Conservation (phyloP, 2,888 invertebrate genomes). For the Aleiodes leptofemur region DNA sequence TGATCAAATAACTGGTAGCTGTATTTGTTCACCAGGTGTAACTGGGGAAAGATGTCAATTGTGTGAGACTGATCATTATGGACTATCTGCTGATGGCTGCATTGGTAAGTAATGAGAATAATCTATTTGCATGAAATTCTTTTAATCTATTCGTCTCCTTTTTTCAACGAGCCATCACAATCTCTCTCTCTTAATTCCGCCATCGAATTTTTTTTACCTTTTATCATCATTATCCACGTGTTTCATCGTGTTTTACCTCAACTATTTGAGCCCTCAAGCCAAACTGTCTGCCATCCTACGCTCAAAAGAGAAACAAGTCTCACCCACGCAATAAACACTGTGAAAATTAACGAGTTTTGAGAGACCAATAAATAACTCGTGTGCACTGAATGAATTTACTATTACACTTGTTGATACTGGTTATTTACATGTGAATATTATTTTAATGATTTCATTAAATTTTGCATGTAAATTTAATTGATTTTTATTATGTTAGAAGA, state of each 20-base stretch:
- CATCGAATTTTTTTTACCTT: not conserved
- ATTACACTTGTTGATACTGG: slow-evolving; percentile 25
- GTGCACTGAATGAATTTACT: slow-evolving; percentile 29
- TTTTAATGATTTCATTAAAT: not conserved
- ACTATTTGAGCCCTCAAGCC: slow-evolving; percentile 21
- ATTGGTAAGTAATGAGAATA: slow-evolving; percentile 77
- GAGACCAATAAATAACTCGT: slow-evolving; percentile 58
- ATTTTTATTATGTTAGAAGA: not conserved
- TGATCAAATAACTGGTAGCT: slow-evolving; percentile 85
- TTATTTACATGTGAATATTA: not conserved
- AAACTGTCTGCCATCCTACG: slow-evolving; percentile 56
- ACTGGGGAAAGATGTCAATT: slow-evolving; percentile 86
- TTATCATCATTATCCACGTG: slow-evolving; percentile 4
- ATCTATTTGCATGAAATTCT: too few species aligned
- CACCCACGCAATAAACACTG: slow-evolving; percentile 58
- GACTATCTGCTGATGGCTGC: slow-evolving; percentile 82
- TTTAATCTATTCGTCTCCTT: too few species aligned
- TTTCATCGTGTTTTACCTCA: not conserved
- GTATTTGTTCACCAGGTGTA: slow-evolving; percentile 87
- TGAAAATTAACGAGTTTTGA: slow-evolving; percentile 59
- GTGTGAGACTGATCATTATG: slow-evolving; percentile 85
- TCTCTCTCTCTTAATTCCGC: not conserved
- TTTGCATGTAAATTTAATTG: not conserved
- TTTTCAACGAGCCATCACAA: too few species aligned
- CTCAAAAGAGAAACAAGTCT: slow-evolving; percentile 50